Base-by-base conservation (phyloP, 2,797 vertebrate species). In the Dryobates pubescens region DNA sequence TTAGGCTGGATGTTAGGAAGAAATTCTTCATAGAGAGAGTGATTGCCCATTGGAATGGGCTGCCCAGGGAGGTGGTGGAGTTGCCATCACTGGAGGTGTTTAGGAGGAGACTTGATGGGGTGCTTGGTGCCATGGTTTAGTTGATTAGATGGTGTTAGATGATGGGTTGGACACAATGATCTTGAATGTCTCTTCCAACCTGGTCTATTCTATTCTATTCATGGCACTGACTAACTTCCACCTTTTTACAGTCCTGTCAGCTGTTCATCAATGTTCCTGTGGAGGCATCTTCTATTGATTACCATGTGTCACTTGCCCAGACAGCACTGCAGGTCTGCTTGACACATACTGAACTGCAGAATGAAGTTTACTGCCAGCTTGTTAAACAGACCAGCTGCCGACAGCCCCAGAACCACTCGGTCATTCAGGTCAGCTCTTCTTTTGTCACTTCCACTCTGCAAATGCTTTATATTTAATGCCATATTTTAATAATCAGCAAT, bases 201-300 rank as follows among this genome's bases (percentile, higher is more conserved):
- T 38, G 38, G 38, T 38, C 38, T 38, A 13, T 13, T 38, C 38
- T 38, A 38, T 38, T 38, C 38, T 38, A 12, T 82, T 80, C 17
- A 2, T 73, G 59, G 34, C n/a, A 58, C 5, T 90, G 27, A 65
- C 49, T 58, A 59, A 91, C 36, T 71, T 92, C 51, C 56, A 3
- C 47, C 6, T n/a, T 93, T 78, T 73, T 75, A 36, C 96, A 99
- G 99, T 99, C 98, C 72, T 99, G 99, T 95, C 99, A 99, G 97
- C 98, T 99, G 89, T 99, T 99, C 97, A 99, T 99, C 97, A 99
- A 99, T 0, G 99, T 99, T 84, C 98, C 99, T 16, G 98, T 99
- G 56, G 99, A 99, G 96, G 98, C 98, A 0, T 97, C 99, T 10
- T 99, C 99, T 1, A 97, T 99, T 54, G 99, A 99, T 95, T 99